A percentile compares a stretch with the other conserved stretches of the same genome.
Conservation (phyloP, 1,140 invertebrate species). For the Onthophagus taurus region DNA sequence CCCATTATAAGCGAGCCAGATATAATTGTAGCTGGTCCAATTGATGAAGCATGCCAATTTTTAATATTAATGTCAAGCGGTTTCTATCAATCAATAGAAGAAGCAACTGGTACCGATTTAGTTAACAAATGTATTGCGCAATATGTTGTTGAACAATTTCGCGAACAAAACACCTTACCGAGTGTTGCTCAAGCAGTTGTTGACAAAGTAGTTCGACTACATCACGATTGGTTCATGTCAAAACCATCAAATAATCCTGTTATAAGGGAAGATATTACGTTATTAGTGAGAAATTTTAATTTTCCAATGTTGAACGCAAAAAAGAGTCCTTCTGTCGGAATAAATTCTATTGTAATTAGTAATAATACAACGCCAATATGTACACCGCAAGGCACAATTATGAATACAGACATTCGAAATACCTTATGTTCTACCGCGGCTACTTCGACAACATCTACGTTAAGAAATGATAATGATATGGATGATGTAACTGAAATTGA, state of each 20-base stretch:
- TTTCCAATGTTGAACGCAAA: slow-evolving; percentile 60
- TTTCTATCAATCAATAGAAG: slow-evolving; percentile 73
- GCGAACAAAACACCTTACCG: slow-evolving; percentile 66
- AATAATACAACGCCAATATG: slow-evolving; percentile 21
- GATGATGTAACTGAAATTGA: slow-evolving; percentile 44
- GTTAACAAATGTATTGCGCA: slow-evolving; percentile 72
- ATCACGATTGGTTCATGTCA: slow-evolving; percentile 71
- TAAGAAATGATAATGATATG: slow-evolving; percentile 20
- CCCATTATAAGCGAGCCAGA: slow-evolving; percentile 78
- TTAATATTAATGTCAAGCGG: slow-evolving; percentile 78
- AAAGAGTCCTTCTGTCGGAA: slow-evolving; percentile 44
- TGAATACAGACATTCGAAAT: slow-evolving; percentile 19
- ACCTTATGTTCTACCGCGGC: slow-evolving; percentile 28
- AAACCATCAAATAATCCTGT: slow-evolving; percentile 41
- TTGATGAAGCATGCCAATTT: slow-evolving; percentile 76
- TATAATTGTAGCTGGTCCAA: slow-evolving; percentile 65
- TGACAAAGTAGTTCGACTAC: slow-evolving; percentile 73
- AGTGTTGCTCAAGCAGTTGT: slow-evolving; percentile 81
- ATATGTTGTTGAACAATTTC: slow-evolving; percentile 73
- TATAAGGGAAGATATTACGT: slow-evolving; percentile 69
- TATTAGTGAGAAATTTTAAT: slow-evolving; percentile 81
- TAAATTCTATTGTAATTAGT: slow-evolving; percentile 45
- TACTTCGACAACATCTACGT: slow-evolving; percentile 33
- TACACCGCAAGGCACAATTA: slow-evolving; percentile 17
- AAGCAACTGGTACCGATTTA: slow-evolving; percentile 67